phyloP scores from a whole-genome alignment of 1,140 invertebrate species.

The Aphelenchoides besseyi region DNA sequence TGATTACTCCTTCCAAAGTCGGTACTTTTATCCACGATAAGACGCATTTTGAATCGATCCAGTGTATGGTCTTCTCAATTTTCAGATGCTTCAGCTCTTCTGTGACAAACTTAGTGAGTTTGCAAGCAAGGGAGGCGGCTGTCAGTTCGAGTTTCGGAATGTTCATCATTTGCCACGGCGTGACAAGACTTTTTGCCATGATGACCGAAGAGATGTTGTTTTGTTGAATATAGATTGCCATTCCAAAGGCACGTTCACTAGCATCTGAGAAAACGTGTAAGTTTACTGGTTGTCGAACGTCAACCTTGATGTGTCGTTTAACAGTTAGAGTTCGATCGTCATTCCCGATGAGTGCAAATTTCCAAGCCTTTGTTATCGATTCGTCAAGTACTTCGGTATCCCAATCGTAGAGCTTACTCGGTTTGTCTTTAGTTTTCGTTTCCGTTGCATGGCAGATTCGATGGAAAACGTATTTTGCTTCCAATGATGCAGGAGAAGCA shows the following conservation, averaged over 20 bases:
- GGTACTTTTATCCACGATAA: neutral
- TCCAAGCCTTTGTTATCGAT: neutral
- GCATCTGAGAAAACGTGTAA: conserved; percentile 11
- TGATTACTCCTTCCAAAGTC: neutral
- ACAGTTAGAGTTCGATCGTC: neutral
- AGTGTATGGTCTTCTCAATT: neutral
- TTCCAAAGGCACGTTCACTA: neutral
- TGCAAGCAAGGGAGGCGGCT: neutral
- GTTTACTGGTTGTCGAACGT: neutral
- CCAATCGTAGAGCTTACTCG: neutral
- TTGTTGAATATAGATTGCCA: neutral
- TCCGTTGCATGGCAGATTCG: neutral
- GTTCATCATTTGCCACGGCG: neutral
- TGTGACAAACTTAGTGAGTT: neutral
- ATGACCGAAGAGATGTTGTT: neutral
- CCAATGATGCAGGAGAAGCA: conserved; percentile 3
- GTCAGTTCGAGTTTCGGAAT: neutral
- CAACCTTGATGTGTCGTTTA: neutral
- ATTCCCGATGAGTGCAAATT: neutral
- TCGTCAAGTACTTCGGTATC: neutral
- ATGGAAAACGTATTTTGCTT: conserved; percentile 8
- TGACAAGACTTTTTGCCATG: neutral
- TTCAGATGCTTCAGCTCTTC: neutral
- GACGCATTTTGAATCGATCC: neutral
- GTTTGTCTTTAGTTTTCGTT: neutral